These are phyloP conservation scores for Drosophila baimaii DNA, from an alignment of 1,140 invertebrate species.

Conservation along the genomic window DNA sequence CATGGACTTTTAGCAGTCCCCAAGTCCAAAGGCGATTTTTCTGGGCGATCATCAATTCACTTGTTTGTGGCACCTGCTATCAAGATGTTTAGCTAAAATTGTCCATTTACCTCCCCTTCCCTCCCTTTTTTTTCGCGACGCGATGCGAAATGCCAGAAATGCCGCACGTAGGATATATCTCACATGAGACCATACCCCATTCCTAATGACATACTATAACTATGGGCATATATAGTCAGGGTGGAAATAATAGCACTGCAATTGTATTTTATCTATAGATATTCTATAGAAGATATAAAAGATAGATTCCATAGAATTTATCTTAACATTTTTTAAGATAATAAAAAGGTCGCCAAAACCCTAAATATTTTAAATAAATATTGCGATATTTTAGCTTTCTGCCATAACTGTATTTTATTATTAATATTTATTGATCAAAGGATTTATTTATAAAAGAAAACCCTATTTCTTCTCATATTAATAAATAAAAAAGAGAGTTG, in stretches of 20 bases:
- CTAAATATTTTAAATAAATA: too few relatives aligned
- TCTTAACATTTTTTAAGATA: too few relatives aligned
- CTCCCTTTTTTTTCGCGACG: neutral
- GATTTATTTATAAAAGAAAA: too few relatives aligned
- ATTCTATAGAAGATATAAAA: too few relatives aligned
- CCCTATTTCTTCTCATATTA: too few relatives aligned
- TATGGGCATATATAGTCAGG: neutral
- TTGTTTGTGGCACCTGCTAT: constrained; percentile 60
- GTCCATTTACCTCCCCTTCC: constrained; percentile 21
- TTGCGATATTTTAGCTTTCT: too few relatives aligned
- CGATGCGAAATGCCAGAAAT: constrained; percentile 47
- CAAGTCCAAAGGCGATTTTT: constrained; percentile 16
- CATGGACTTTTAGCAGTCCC: constrained; percentile 18
- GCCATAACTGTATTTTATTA: too few relatives aligned
- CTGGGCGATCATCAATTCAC: constrained; percentile 45
- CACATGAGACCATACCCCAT: constrained; percentile 31
- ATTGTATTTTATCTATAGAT: too few relatives aligned
- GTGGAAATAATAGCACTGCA: neutral
- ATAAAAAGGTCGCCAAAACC: too few relatives aligned
- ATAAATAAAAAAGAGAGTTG: too few relatives aligned
- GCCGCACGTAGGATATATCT: constrained; percentile 47
- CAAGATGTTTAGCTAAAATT: constrained; percentile 58
- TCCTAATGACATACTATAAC: constrained; percentile 3
- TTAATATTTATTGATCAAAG: too few relatives aligned
- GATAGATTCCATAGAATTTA: too few relatives aligned